phyloP scores from a whole-genome alignment of 2,797 vertebrate species.

The Dermochelys coriacea region DNA sequence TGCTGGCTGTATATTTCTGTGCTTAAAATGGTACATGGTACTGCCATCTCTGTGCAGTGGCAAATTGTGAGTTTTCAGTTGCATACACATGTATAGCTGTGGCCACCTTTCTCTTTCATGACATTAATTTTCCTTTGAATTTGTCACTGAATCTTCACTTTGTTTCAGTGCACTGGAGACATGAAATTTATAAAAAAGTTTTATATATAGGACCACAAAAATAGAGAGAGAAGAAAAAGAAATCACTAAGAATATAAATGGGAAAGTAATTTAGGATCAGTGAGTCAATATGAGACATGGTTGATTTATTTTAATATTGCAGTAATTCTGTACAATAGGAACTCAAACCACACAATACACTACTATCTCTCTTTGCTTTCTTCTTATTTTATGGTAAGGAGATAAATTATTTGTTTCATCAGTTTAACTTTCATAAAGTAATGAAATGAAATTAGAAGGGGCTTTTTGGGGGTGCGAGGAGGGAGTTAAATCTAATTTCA shows the following conservation, averaged over 20 bases:
- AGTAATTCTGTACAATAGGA: neutral
- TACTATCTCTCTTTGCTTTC: neutral
- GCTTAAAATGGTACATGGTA: neutral
- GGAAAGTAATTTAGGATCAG: neutral
- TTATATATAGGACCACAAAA: neutral
- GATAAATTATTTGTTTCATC: neutral
- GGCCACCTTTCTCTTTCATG: neutral
- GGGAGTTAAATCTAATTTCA: neutral
- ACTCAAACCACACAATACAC: neutral
- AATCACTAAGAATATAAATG: neutral
- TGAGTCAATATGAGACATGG: neutral
- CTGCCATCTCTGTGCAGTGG: neutral
- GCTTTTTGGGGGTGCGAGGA: neutral
- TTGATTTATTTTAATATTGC: neutral
- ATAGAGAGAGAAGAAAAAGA: neutral
- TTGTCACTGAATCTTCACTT: neutral
- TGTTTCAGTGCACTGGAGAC: neutral
- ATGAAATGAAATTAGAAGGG: neutral
- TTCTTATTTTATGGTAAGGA: conserved; percentile 25
- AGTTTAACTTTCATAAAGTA: neutral
- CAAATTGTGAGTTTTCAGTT: fast-evolving
- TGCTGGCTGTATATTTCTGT: neutral
- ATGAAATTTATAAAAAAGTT: neutral
- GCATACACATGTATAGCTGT: neutral
- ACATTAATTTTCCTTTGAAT: neutral